A percentile compares a stretch with the other conserved stretches of the same genome.
Conservation (phyloP, 37 sponge, comb jelly and placozoan genomes). For the Ephydatia muelleri region DNA sequence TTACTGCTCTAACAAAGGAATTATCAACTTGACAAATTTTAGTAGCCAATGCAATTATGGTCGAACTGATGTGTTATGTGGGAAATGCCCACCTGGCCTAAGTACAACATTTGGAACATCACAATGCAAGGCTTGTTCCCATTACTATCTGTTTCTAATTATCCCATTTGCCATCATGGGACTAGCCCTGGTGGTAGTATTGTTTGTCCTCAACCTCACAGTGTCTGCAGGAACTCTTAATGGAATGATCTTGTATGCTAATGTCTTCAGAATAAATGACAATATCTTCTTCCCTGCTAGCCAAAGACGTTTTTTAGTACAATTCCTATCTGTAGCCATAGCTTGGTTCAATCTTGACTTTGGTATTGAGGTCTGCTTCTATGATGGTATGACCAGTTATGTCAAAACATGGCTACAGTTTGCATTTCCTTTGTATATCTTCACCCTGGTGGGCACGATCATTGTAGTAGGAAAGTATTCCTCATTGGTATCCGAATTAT, state of each 20-base stretch:
- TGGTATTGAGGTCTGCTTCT: constrained; percentile 21
- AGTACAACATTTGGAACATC: constrained; percentile 10
- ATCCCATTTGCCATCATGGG: constrained; percentile 15
- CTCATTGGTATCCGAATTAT: constrained; percentile 1
- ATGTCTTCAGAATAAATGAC: constrained; percentile 17
- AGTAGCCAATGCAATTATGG: constrained; percentile 19
- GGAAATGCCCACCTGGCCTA: constrained; percentile 19
- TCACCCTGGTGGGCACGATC: constrained; percentile 9
- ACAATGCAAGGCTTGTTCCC: constrained; percentile 14
- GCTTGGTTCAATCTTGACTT: constrained; percentile 33
- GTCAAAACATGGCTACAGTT: constrained; percentile 31
- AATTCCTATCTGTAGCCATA: constrained; percentile 1
- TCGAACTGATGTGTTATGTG: constrained; percentile 34
- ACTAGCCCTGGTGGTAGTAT: constrained; percentile 6
- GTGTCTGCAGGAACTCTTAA: constrained; percentile 23
- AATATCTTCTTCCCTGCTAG: neutral
- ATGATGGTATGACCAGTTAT: constrained; percentile 34
- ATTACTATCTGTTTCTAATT: constrained; percentile 11
- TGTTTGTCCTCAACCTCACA: constrained; percentile 21
- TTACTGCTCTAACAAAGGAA: neutral
- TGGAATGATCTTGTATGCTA: constrained; percentile 42
- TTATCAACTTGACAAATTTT: neutral
- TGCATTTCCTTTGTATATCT: constrained; percentile 33
- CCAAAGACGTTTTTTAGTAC: neutral
- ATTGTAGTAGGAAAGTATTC: constrained; percentile 15